phyloP scores from a whole-genome alignment of 2,888 invertebrate genomes.

The Oscheius sp. region DNA sequence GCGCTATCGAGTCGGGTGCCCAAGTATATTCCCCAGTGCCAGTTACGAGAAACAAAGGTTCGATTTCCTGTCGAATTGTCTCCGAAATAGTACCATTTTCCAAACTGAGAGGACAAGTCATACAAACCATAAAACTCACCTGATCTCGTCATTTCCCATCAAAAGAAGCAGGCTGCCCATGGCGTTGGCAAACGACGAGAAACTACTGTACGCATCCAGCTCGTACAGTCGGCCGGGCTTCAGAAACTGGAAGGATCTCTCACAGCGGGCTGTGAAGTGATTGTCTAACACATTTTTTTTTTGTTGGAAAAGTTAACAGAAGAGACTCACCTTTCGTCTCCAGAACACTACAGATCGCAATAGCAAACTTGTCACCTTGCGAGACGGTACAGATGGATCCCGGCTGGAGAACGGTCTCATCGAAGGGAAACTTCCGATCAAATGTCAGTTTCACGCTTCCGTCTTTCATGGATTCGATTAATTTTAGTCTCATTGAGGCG shows the following conservation, averaged over 20 bases:
- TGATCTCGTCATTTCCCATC: slow-evolving; percentile 50
- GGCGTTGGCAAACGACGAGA: slow-evolving; percentile 51
- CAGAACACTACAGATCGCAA: slow-evolving; percentile 13
- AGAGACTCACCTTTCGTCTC: slow-evolving; percentile 1
- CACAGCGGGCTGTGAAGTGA: slow-evolving; percentile 24
- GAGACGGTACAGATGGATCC: slow-evolving; percentile 34
- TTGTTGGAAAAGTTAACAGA: not conserved
- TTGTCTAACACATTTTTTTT: not conserved
- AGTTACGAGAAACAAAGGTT: too few relatives aligned
- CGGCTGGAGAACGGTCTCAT: not conserved
- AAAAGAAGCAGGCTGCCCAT: slow-evolving; percentile 58
- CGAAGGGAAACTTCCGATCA: slow-evolving; percentile 10
- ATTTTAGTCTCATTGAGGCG: not conserved
- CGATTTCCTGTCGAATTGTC: too few relatives aligned
- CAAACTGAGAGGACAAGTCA: too few relatives aligned
- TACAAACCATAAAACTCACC: slow-evolving; percentile 35
- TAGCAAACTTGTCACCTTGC: slow-evolving; percentile 9
- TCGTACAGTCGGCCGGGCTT: slow-evolving; percentile 40
- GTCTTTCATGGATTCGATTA: slow-evolving; percentile 7
- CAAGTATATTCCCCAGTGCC: too few relatives aligned
- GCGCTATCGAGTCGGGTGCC: too few relatives aligned
- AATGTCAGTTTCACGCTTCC: slow-evolving; percentile 3
- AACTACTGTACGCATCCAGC: slow-evolving; percentile 63
- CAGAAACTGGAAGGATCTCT: slow-evolving; percentile 10
- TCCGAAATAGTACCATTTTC: too few relatives aligned